These are phyloP conservation scores for Chironomus tentans DNA, from an alignment of 2,888 invertebrate species.

Conservation along the genomic window DNA sequence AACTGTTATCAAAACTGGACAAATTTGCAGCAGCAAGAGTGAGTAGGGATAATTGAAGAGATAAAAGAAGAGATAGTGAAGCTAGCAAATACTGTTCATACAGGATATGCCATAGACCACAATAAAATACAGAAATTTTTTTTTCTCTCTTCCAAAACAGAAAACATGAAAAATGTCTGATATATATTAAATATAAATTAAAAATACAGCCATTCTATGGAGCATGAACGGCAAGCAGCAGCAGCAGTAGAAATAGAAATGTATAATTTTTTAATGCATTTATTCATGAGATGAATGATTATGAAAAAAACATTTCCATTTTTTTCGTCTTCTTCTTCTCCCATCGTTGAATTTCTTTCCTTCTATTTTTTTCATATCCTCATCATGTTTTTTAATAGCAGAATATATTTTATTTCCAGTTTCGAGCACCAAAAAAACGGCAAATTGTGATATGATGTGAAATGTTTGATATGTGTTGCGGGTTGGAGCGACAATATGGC, in stretches of 20 bases:
- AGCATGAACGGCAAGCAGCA: not conserved
- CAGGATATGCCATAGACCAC: not conserved
- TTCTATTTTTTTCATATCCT: slow-evolving; percentile 10
- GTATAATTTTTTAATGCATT: slow-evolving; percentile 26
- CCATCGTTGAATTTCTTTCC: slow-evolving; percentile 7
- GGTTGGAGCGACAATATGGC: slow-evolving; percentile 14
- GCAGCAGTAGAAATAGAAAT: slow-evolving; percentile 15
- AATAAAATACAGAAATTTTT: not conserved
- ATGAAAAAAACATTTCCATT: slow-evolving; percentile 14
- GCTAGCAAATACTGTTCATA: not conserved
- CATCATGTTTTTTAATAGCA: not conserved
- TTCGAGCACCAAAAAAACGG: not conserved
- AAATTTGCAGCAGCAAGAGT: not conserved
- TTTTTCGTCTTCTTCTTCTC: not conserved
- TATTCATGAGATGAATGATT: slow-evolving; percentile 27
- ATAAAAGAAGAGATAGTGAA: not conserved
- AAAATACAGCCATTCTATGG: not conserved
- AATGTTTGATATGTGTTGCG: slow-evolving; percentile 1
- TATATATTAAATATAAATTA: not conserved
- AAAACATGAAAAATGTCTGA: not conserved
- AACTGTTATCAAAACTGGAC: not conserved
- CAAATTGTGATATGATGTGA: not conserved
- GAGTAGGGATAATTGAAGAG: not conserved
- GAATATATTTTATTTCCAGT: not conserved
- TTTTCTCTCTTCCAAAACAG: not conserved